These are phyloP conservation scores for Rhincodon typus DNA, from an alignment of 2,797 vertebrate species.

Conservation along the genomic window DNA sequence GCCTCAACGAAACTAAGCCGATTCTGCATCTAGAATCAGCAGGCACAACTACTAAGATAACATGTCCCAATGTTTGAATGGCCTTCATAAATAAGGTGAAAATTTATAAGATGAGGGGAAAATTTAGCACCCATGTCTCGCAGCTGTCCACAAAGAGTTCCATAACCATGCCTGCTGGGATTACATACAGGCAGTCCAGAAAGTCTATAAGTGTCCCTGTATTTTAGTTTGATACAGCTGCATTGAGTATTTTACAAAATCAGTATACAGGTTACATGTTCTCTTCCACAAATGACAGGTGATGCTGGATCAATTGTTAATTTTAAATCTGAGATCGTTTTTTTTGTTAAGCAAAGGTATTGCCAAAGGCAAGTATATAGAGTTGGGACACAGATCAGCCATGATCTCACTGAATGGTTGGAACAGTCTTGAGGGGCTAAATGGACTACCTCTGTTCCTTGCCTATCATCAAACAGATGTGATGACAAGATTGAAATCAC, in stretches of 20 bases:
- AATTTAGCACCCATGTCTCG: background rate
- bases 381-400: no score
- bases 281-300: no score
- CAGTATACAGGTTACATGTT: background rate
- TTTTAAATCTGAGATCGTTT: no score
- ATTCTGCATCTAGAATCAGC: background rate
- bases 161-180: background rate
- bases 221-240: background rate
- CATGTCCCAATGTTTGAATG: background rate
- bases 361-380: no score
- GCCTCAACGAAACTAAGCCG: background rate
- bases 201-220: background rate
- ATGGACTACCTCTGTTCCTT: background rate
- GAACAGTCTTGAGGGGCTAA: no score
- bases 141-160: background rate
- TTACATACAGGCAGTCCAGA: background rate
- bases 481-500: background rate
- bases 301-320: no score
- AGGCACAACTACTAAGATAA: background rate
- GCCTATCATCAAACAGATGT: background rate
- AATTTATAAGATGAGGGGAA: background rate
- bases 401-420: no score
- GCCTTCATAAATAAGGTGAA: background rate
- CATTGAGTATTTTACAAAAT: background rate
- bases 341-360: no score